Percentiles rank a stretch among this genome's conserved stretches.
Evolutionary conservation across 53 echinoderm and acorn worm species (phyloP).

Genomic region (Hippasteria phrygiana): DNA sequence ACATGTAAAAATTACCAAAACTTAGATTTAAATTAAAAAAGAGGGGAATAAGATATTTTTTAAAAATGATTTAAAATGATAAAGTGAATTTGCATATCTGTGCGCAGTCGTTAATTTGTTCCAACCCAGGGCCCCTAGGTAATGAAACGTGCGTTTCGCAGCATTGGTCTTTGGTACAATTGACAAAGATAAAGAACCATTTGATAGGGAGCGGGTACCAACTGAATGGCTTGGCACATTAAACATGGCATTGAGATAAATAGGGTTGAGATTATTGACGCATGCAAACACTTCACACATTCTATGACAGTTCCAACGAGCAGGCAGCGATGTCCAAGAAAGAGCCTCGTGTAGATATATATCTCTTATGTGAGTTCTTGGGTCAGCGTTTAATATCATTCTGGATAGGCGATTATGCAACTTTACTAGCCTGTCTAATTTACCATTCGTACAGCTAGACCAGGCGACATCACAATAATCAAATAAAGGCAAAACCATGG

Average conservation of each 20-base stretch:
- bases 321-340: not conserved
- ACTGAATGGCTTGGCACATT: not conserved
- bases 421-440: not conserved
- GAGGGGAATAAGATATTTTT: too few relatives aligned
- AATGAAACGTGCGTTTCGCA: not conserved
- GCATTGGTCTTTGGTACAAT: not conserved
- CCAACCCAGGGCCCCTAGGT: not conserved
- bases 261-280: not conserved
- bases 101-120: too few relatives aligned
- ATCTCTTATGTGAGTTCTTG: not conserved
- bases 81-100: too few relatives aligned
- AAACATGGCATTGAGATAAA: not conserved
- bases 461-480: not conserved
- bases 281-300: not conserved
- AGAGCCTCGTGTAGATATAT: not conserved
- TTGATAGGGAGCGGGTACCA: not conserved
- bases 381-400: too few relatives aligned
- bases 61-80: too few relatives aligned
- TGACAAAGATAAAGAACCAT: not conserved
- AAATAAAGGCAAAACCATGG: constrained; percentile 6
- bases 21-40: too few relatives aligned
- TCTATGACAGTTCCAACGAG: not conserved
- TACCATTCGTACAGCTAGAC: not conserved
- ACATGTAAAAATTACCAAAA: too few relatives aligned
- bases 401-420: too few relatives aligned